Evolutionary conservation across 2,888 invertebrate genomes (phyloP).

Genomic region (Ichneumon xanthorius): DNA sequence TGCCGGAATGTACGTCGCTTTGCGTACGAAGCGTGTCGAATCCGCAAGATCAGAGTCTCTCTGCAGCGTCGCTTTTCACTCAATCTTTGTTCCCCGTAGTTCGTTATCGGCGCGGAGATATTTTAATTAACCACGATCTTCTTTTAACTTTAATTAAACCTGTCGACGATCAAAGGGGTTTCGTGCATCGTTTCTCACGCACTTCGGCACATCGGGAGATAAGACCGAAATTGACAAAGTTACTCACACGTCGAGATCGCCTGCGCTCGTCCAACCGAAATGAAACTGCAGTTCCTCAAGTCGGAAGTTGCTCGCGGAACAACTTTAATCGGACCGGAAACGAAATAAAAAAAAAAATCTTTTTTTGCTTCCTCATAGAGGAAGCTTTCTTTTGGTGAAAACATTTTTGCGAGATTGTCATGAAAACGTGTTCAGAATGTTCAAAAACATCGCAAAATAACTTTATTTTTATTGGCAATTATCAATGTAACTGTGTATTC

Average conservation of each 20-base stretch:
- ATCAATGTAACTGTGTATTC: no score
- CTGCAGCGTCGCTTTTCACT: neutral
- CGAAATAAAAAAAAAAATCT: neutral
- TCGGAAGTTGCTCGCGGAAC: neutral
- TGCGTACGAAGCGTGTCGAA: conserved; percentile 20
- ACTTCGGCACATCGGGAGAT: neutral
- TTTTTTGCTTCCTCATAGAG: no score
- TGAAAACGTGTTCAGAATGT: no score
- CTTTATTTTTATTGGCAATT: no score
- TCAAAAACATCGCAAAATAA: no score
- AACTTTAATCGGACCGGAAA: neutral
- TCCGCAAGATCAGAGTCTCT: neutral
- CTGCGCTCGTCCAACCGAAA: neutral
- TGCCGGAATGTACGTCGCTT: conserved; percentile 9
- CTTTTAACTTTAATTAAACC: neutral
- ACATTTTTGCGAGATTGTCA: no score
- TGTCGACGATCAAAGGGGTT: neutral
- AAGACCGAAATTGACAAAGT: neutral
- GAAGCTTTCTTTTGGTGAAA: no score
- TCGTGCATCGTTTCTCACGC: no score
- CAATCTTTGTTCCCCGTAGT: neutral
- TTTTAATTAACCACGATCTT: neutral
- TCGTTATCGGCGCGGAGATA: neutral
- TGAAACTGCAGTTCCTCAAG: neutral
- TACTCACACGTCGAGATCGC: neutral